phyloP scores from a whole-genome alignment of 2,113 vertebrate genomes.

The Antechinus stuartii region DNA sequence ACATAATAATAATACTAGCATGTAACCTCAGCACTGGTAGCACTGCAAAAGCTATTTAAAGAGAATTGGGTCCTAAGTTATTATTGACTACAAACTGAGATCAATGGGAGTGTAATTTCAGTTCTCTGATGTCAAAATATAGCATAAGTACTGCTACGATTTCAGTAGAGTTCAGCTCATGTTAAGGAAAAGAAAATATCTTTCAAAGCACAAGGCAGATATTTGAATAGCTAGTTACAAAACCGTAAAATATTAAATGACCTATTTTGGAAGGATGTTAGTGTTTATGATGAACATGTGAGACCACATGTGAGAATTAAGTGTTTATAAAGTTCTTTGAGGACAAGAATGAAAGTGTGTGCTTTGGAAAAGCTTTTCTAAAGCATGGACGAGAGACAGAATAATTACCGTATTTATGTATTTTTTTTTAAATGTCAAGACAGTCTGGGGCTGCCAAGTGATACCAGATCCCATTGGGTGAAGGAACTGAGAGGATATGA shows the following conservation, averaged over 20 bases:
- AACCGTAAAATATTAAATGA: neutral
- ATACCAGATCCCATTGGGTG: slow-evolving; percentile 12
- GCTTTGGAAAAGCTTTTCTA: neutral
- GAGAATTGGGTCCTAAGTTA: slow-evolving; percentile 29
- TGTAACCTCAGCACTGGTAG: slow-evolving; percentile 20
- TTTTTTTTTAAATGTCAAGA: neutral
- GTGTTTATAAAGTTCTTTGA: slow-evolving; percentile 33
- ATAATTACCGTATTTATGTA: slow-evolving; percentile 12
- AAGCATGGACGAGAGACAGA: slow-evolving; percentile 16
- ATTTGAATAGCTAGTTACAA: slow-evolving; percentile 13
- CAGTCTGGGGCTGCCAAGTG: neutral
- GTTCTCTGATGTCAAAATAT: neutral
- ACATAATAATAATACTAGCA: slow-evolving; percentile 18
- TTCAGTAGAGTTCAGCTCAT: neutral
- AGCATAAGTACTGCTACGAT: neutral
- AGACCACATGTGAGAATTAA: slow-evolving; percentile 9
- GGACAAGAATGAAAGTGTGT: neutral
- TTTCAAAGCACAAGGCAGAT: neutral
- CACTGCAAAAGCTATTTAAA: neutral
- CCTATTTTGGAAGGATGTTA: neutral
- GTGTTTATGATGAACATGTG: neutral
- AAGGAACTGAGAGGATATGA: neutral
- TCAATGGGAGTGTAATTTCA: slow-evolving; percentile 1
- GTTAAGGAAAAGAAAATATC: neutral
- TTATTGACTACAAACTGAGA: slow-evolving; percentile 16